These are phyloP conservation scores for Palythoa grandiflora DNA, from an alignment of 92 coral and sea anemone genomes.

Conservation along the genomic window DNA sequence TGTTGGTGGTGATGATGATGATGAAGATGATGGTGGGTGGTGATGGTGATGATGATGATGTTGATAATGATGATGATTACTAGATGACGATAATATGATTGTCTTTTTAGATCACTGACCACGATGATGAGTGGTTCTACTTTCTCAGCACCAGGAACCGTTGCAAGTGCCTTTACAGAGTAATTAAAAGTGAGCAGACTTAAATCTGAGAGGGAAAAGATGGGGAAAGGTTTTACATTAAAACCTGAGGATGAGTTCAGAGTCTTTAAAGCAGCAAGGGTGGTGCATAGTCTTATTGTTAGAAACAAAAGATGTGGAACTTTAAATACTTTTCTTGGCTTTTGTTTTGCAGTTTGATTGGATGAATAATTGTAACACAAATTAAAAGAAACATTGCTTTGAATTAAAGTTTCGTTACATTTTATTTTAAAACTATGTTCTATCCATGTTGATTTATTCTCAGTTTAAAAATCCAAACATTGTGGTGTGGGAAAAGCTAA, in stretches of 20 bases:
- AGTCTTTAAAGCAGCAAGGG: too few species aligned
- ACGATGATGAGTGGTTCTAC: constrained; percentile 75
- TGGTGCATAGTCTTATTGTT: too few species aligned
- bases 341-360: too few species aligned
- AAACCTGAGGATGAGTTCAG: background rate
- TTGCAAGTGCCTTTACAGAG: constrained; percentile 60
- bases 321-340: too few species aligned
- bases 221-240: background rate
- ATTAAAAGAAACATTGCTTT: too few species aligned
- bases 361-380: too few species aligned
- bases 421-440: too few species aligned
- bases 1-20: background rate
- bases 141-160: constrained; percentile 45
- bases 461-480: too few species aligned
- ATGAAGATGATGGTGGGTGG: background rate
- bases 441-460: too few species aligned
- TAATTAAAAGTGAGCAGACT: constrained; percentile 66
- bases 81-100: background rate
- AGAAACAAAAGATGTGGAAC: too few species aligned
- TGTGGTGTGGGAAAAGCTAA: too few species aligned
- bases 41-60: background rate
- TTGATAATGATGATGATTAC: background rate
- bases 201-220: background rate
- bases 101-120: constrained; percentile 61
- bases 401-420: too few species aligned